A percentile compares a stretch with the other conserved stretches of the same genome.
Conservation (phyloP, 1,140 invertebrate species). For the Sinonovacula constricta region DNA sequence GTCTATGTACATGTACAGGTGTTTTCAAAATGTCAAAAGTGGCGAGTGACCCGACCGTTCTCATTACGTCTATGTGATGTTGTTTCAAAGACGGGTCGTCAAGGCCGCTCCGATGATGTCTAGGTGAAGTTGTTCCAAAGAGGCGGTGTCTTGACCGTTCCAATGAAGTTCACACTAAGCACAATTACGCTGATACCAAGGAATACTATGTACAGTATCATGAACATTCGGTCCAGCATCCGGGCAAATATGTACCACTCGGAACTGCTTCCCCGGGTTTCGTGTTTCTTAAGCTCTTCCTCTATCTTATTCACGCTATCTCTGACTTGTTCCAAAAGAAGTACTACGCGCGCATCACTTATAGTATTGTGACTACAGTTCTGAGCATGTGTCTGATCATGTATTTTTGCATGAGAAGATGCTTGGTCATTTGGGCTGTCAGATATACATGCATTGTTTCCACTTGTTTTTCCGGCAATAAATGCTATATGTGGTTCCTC, state of each 20-base stretch:
- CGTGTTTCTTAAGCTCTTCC: conserved; percentile 4
- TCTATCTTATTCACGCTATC: conserved; percentile 10
- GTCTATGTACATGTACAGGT: no score
- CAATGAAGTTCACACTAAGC: conserved; percentile 9
- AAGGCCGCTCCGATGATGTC: no score
- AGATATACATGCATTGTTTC: no score
- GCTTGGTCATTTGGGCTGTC: not conserved
- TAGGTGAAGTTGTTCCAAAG: no score
- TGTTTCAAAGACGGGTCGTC: not conserved
- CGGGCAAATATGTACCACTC: conserved; percentile 27
- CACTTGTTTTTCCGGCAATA: no score
- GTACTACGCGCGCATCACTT: not conserved
- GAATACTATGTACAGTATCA: conserved; percentile 16
- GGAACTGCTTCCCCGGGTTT: not conserved
- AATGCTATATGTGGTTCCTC: no score
- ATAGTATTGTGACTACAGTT: not conserved
- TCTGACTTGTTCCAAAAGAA: conserved; percentile 3
- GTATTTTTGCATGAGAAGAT: not conserved
- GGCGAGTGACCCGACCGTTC: no score
- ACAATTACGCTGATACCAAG: not conserved
- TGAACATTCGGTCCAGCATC: conserved; percentile 19
- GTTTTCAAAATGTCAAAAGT: no score
- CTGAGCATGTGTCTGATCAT: not conserved
- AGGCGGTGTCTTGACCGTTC: not conserved
- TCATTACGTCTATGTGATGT: no score